These are phyloP conservation scores for Tapera naevia DNA, from an alignment of 2,797 vertebrate species.

Conservation along the genomic window DNA sequence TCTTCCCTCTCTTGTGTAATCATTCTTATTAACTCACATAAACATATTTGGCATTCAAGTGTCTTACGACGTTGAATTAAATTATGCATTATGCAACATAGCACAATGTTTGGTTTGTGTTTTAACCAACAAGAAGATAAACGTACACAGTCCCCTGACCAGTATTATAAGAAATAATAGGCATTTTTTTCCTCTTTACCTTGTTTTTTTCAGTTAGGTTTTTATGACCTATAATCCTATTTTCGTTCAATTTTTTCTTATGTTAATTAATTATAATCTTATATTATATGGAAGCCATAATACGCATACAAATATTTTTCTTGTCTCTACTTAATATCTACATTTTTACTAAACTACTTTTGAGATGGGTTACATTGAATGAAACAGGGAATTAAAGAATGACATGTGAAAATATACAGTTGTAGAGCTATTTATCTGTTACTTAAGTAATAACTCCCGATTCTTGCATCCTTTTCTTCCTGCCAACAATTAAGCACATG, in stretches of 20 bases:
- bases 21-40: background rate
- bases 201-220: background rate
- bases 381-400: background rate
- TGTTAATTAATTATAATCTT: background rate
- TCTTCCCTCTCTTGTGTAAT: background rate
- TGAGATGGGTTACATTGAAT: background rate
- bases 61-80: background rate
- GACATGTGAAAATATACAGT: background rate
- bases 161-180: background rate
- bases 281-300: background rate
- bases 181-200: background rate
- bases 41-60: background rate
- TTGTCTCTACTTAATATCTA: background rate
- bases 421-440: background rate
- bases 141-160: background rate
- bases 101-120: background rate
- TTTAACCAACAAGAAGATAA: background rate
- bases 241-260: background rate
- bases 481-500: background rate
- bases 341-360: background rate
- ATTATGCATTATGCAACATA: background rate
- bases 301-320: background rate
- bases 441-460: background rate
- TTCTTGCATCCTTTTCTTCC: fast-evolving
- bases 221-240: background rate